A percentile compares a stretch with the other conserved stretches of the same genome.
Evolutionary conservation across 2,113 vertebrate genomes (phyloP).

Genomic region (Oreotrochilus melanogaster): DNA sequence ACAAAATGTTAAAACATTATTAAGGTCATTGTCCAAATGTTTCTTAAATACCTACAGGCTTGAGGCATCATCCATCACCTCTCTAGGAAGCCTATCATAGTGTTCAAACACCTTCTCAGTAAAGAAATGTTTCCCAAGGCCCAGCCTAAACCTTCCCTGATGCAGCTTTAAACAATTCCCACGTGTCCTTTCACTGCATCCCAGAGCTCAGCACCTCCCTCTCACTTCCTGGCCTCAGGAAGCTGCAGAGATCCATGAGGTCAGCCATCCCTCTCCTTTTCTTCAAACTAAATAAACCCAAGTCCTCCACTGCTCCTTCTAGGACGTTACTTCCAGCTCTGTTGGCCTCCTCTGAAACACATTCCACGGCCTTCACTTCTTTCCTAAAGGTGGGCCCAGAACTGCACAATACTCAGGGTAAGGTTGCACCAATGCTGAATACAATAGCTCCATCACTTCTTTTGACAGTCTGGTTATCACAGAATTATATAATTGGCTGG

Average conservation of each 20-base stretch:
- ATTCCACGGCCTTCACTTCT: background rate
- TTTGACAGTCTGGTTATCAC: too few species aligned
- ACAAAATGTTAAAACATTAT: background rate
- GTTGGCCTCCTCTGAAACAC: background rate
- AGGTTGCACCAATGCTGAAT: fast-evolving
- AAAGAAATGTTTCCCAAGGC: background rate
- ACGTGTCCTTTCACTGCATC: too few species aligned
- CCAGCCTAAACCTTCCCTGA: background rate
- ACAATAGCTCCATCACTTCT: too few species aligned
- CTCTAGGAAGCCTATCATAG: background rate
- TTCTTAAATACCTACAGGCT: background rate
- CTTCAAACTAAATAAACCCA: background rate
- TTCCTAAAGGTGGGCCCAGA: background rate
- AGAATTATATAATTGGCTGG: too few species aligned
- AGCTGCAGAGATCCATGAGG: background rate
- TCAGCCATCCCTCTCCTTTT: background rate
- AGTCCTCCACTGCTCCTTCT: background rate
- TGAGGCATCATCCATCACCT: too few species aligned
- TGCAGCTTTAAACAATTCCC: too few species aligned
- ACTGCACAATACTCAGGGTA: background rate
- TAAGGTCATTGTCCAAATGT: background rate
- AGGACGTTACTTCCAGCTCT: background rate
- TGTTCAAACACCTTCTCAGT: background rate
- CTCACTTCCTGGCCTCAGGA: background rate
- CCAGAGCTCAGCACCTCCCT: background rate